A percentile compares a stretch with the other conserved stretches of the same genome.
Evolutionary conservation across 2,888 invertebrate genomes (phyloP).

Genomic region (Lomographa bimaculata): DNA sequence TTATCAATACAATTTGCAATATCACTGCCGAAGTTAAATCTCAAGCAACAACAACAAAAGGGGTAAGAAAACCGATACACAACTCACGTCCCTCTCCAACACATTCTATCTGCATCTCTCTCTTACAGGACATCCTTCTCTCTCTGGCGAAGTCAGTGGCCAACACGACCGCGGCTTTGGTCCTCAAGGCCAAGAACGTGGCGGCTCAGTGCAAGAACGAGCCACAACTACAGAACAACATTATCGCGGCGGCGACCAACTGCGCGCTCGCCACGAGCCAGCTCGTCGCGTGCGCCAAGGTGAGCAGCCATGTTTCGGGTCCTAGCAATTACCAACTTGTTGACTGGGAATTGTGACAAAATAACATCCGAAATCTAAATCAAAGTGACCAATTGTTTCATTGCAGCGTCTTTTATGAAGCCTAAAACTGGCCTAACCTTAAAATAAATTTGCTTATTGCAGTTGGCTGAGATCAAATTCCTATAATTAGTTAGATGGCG

Average conservation of each 20-base stretch:
- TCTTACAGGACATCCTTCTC: constrained; percentile 91
- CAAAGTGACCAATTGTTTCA: too few species aligned
- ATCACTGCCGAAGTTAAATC: too few species aligned
- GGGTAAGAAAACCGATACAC: constrained; percentile 3
- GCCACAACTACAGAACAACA: constrained; percentile 91
- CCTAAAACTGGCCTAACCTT: too few species aligned
- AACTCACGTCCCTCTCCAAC: not conserved
- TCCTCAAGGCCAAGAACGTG: constrained; percentile 97
- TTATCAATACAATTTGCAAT: too few species aligned
- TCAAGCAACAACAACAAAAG: too few species aligned
- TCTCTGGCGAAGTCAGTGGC: constrained; percentile 98
- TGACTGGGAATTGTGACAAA: too few species aligned
- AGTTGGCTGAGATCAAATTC: too few species aligned
- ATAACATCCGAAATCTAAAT: too few species aligned
- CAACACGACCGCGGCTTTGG: constrained; percentile 98
- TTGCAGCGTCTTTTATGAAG: too few species aligned
- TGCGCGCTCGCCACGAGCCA: constrained; percentile 99
- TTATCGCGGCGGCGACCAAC: constrained; percentile 98
- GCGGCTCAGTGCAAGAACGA: constrained; percentile 94
- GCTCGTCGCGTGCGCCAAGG: constrained; percentile 98
- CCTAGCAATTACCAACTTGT: too few species aligned
- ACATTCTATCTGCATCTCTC: constrained; percentile 3
- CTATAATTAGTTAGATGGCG: too few species aligned
- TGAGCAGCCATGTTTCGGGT: constrained; percentile 41
- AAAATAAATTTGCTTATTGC: too few species aligned